A percentile compares a stretch with the other conserved stretches of the same genome.
Conservation (phyloP, 2,797 vertebrate genomes). For the Melanotaenia maccullochi region DNA sequence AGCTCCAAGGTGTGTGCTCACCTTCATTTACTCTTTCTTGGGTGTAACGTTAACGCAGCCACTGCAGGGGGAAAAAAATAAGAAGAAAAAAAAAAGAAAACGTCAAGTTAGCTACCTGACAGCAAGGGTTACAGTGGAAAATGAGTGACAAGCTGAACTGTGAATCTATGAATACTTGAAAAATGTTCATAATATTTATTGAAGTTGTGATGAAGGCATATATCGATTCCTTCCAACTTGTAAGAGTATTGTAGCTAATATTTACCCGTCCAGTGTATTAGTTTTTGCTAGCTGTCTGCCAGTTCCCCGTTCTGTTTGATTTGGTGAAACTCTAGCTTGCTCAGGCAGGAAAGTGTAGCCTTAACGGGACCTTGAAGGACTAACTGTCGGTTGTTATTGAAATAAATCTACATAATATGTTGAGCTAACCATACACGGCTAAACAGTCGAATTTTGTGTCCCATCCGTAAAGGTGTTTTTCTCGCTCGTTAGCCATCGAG, state of each 20-base stretch:
- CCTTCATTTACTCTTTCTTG: slow-evolving; percentile 28
- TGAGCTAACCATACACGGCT: neutral
- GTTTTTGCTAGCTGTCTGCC: slow-evolving; percentile 67
- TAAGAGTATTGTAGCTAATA: slow-evolving; percentile 17
- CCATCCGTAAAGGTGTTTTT: slow-evolving; percentile 11
- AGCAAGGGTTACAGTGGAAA: slow-evolving; percentile 32
- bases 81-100: slow-evolving; percentile 12
- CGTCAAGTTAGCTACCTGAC: slow-evolving; percentile 53
- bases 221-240: neutral
- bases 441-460: neutral
- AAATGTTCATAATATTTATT: neutral
- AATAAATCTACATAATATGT: neutral
- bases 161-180: rapidly evolving
- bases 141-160: neutral
- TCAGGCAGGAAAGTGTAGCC: neutral
- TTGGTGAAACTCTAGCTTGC: slow-evolving; percentile 36
- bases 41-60: slow-evolving; percentile 20
- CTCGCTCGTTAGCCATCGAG: slow-evolving; percentile 69
- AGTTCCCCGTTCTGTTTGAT: slow-evolving; percentile 34
- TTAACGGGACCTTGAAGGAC: neutral
- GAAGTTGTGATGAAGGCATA: rapidly evolving
- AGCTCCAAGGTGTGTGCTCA: slow-evolving; percentile 87
- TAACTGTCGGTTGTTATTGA: neutral
- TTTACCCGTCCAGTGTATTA: slow-evolving; percentile 55
- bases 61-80: slow-evolving; percentile 13